Evolutionary conservation across 2,888 invertebrate genomes (phyloP).

Genomic region (Agelastica alni): DNA sequence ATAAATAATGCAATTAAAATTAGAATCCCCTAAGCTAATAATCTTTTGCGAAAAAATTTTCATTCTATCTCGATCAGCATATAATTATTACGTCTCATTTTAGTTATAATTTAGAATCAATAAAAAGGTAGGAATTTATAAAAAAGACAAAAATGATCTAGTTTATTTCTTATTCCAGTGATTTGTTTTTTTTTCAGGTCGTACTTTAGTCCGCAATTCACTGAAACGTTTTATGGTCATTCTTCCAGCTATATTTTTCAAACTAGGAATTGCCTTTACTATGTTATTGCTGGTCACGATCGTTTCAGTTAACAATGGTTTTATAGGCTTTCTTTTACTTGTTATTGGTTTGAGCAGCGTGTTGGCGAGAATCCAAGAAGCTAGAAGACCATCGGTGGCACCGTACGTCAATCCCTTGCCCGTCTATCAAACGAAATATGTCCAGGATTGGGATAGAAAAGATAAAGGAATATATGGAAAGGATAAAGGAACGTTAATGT

Average conservation of each 20-base stretch:
- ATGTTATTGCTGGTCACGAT: constrained; percentile 69
- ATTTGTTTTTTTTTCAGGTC: too few relatives aligned
- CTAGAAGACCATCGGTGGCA: constrained; percentile 38
- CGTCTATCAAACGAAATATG: constrained; percentile 32
- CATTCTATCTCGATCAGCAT: too few relatives aligned
- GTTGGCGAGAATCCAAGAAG: constrained; percentile 51
- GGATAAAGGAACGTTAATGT: background rate
- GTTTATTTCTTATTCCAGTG: too few relatives aligned
- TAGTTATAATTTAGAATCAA: too few relatives aligned
- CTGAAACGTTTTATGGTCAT: constrained; percentile 72
- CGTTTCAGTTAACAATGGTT: constrained; percentile 75
- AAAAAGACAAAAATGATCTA: too few relatives aligned
- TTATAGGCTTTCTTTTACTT: constrained; percentile 67
- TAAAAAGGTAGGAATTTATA: too few relatives aligned
- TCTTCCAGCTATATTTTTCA: constrained; percentile 75
- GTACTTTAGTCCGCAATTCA: constrained; percentile 75
- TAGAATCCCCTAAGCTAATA: too few relatives aligned
- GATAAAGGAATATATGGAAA: constrained; percentile 21
- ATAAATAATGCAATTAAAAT: too few relatives aligned
- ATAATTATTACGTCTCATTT: too few relatives aligned
- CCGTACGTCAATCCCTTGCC: constrained; percentile 34
- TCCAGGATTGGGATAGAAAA: constrained; percentile 38
- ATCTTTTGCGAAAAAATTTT: too few relatives aligned
- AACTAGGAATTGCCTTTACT: constrained; percentile 75
- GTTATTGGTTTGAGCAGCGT: constrained; percentile 55